Evolutionary conservation across 2,797 vertebrate species (phyloP), one percentile per base, ranked within the genome.

Genomic region (Pelobates cultripes): DNA sequence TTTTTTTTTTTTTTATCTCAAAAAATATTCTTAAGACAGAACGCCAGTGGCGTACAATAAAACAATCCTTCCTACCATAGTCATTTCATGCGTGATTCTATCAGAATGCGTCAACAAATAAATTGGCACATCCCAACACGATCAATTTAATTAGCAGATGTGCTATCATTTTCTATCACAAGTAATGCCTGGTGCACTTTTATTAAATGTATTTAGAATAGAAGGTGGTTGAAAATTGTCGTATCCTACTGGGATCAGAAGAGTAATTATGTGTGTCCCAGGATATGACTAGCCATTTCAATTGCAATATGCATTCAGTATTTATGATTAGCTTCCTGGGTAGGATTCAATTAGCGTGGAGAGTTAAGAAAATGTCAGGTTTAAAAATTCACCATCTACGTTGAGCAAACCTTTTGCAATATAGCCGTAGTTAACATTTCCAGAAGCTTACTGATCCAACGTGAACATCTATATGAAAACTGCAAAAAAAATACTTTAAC

Each of bases 171-270:
- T 61, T 40, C 71, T 7, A 53, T 70, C 4, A 42, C 66, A n/a
- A 60, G 41, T 74, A 68, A 28, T 55, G 75, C 44, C 75, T 12
- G 61, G 42, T n/a, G 69, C 10, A 66, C 66, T 68, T 76, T 76
- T 73, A 71, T 81, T 76, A 81, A 75, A 81, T 28, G 67, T 78
- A 73, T 83, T 74, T 70, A 74, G 53, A 78, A 43, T 42, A 40
- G 6, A 74, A n/a, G 81, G 75, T 43, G 81, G 78, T 78, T 83
- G 75, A 73, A 83, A 83, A 83, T 61, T 68, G 70, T 75, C 73
- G 81, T 28, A 74, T 83, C 81, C 81, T 60, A 83, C 81, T 78
- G 81, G 75, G 75, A 83, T 83, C 75, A 83, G 75, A 73, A 57
- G 75, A 78, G 75, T 83, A 83, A 83, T 83, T 78, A 78, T 28